Percentiles rank a stretch among this genome's conserved stretches.
phyloP scores from a whole-genome alignment of 1,140 invertebrate genomes.

The Patella vulgata region DNA sequence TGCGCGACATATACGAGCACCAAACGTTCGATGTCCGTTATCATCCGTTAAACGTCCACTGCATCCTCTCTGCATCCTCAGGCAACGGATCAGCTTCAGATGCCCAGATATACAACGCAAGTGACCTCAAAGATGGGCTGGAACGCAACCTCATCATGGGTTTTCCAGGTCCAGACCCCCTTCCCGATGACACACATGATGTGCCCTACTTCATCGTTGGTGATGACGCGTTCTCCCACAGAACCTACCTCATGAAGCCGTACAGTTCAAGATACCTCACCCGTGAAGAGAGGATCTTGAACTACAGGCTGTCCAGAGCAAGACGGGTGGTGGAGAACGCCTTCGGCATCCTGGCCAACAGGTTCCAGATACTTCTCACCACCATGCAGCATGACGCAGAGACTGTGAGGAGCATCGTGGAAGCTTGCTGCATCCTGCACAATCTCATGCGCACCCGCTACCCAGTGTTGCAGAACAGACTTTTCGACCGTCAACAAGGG shows the following conservation, averaged over 20 bases:
- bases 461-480: constrained; percentile 25
- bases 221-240: constrained; percentile 51
- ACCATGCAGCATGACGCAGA: constrained; percentile 16
- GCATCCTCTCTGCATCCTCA: too few species aligned
- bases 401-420: constrained; percentile 15
- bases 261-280: constrained; percentile 51
- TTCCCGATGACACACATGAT: constrained; percentile 20
- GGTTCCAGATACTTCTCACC: constrained; percentile 20
- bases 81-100: constrained; percentile 25
- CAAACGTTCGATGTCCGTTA: too few species aligned
- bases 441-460: constrained; percentile 36
- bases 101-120: constrained; percentile 25
- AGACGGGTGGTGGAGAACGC: constrained; percentile 59
- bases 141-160: constrained; percentile 28
- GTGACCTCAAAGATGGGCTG: constrained; percentile 21
- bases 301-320: constrained; percentile 65
- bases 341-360: constrained; percentile 52
- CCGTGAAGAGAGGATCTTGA: constrained; percentile 57
- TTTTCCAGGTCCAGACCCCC: constrained; percentile 28
- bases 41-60: too few species aligned
- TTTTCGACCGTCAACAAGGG: too few species aligned
- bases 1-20: too few species aligned
- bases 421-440: constrained; percentile 28
- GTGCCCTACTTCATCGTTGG: constrained; percentile 37
- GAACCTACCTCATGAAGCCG: constrained; percentile 41